phyloP scores from a whole-genome alignment of 2,888 invertebrate species.

The Endomychus coccineus region DNA sequence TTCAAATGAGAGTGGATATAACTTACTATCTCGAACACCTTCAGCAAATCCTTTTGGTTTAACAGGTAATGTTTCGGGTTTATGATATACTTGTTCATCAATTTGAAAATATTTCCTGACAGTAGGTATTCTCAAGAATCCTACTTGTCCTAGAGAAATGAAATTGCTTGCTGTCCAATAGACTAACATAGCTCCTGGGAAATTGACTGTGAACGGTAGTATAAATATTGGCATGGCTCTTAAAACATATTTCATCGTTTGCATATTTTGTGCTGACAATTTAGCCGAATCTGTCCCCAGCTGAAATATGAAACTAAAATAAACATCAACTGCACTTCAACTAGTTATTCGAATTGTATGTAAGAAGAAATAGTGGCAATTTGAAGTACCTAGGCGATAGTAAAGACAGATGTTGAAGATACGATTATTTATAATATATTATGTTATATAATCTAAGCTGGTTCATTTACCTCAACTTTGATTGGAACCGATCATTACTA shows the following conservation, averaged over 20 bases:
- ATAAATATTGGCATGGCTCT: slow-evolving; percentile 69
- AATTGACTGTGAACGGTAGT: slow-evolving; percentile 80
- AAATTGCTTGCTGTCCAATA: slow-evolving; percentile 89
- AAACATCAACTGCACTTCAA: too few relatives aligned
- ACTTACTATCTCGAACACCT: slow-evolving; percentile 72
- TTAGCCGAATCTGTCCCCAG: slow-evolving; percentile 70
- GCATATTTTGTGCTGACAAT: slow-evolving; percentile 59
- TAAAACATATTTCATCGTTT: slow-evolving; percentile 66
- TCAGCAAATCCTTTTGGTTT: slow-evolving; percentile 72
- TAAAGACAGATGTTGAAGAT: too few relatives aligned
- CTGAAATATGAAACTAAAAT: too few relatives aligned
- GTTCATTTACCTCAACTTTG: too few relatives aligned
- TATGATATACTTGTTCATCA: slow-evolving; percentile 52
- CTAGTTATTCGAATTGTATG: too few relatives aligned
- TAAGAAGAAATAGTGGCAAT: too few relatives aligned
- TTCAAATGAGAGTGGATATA: too few relatives aligned
- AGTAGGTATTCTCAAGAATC: slow-evolving; percentile 63
- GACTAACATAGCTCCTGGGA: slow-evolving; percentile 78
- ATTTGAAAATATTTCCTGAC: slow-evolving; percentile 74
- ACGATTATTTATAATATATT: too few relatives aligned
- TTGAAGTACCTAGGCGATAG: too few relatives aligned
- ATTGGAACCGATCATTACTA: too few relatives aligned
- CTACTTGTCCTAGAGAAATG: slow-evolving; percentile 75
- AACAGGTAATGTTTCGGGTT: slow-evolving; percentile 52
- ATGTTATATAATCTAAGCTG: too few relatives aligned